Percentiles rank a stretch among this genome's conserved stretches.
Conservation (phyloP, 2,797 vertebrate species). For the Pelodytes ibericus region DNA sequence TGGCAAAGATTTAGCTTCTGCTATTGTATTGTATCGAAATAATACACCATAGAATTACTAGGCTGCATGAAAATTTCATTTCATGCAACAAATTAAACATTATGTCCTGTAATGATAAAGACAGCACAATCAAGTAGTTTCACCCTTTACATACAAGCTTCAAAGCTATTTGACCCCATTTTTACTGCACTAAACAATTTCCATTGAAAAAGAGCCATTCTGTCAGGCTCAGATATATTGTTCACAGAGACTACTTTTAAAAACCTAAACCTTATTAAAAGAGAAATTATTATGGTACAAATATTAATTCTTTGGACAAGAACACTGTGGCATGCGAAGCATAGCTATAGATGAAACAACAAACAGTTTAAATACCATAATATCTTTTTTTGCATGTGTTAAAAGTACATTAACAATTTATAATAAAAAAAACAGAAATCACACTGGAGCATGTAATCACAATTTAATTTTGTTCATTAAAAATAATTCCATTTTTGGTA, state of each 20-base stretch:
- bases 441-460: neutral
- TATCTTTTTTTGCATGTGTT: no score
- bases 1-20: slow-evolving; percentile 32
- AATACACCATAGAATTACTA: slow-evolving; percentile 30
- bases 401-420: no score
- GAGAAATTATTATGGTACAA: no score
- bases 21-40: slow-evolving; percentile 36
- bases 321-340: no score
- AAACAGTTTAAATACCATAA: no score
- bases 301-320: no score
- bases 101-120: slow-evolving; percentile 29
- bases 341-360: no score
- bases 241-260: neutral
- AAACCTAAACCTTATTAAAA: no score
- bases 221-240: neutral
- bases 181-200: neutral
- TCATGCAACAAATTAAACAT: slow-evolving; percentile 37
- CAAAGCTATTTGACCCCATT: neutral
- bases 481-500: neutral
- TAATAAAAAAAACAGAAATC: no score
- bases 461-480: slow-evolving; percentile 3
- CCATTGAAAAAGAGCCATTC: no score
- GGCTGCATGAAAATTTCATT: slow-evolving; percentile 38
- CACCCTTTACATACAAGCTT: slow-evolving; percentile 16
- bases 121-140: slow-evolving; percentile 13